Percentiles rank a stretch among this genome's conserved stretches.
Conservation (phyloP, 35 echinoderm and acorn worm genomes). For the Hemicentrotus pulcherrimus region DNA sequence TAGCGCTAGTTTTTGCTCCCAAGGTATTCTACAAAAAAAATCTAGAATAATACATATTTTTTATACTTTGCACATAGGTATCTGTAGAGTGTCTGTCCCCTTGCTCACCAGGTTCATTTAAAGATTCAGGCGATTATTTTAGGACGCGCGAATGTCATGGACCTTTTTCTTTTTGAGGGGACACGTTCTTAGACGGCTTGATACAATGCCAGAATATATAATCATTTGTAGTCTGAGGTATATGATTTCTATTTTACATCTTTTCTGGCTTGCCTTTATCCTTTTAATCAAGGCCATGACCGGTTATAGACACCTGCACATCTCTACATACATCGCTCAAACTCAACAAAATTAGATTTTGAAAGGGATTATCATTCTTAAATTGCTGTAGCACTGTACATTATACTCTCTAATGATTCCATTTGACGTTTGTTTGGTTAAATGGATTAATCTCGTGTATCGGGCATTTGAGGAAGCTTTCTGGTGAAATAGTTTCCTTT, state of each 20-base stretch:
- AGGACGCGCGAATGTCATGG: background rate
- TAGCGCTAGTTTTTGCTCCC: background rate
- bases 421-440: no score
- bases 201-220: background rate
- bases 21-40: background rate
- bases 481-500: background rate
- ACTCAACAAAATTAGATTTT: background rate
- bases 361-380: background rate
- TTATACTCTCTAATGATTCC: no score
- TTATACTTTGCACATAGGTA: background rate
- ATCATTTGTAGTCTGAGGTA: no score
- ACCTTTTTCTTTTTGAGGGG: background rate
- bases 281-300: background rate
- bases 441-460: background rate
- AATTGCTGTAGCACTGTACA: no score
- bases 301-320: background rate
- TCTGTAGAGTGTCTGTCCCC: background rate
- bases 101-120: background rate
- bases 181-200: background rate
- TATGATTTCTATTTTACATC: background rate
- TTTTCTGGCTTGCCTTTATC: background rate
- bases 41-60: background rate
- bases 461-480: background rate
- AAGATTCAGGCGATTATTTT: background rate
- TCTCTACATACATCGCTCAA: background rate